Conservation (phyloP, 2,797 vertebrate genomes). For the Brachyalestes nurse region DNA sequence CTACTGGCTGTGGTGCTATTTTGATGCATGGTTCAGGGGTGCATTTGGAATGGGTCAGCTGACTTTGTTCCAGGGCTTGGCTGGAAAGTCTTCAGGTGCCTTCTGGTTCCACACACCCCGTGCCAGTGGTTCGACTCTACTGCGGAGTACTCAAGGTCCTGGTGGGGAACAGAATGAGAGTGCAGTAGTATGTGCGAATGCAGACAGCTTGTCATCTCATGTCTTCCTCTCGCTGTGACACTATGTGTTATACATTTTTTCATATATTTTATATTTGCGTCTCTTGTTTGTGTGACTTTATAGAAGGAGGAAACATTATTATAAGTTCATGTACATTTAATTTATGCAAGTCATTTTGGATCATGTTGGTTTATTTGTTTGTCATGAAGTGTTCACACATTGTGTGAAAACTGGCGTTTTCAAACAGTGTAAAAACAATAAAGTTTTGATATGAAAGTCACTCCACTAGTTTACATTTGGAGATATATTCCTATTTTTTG, state of each 20-base stretch:
- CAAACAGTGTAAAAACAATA: too few species aligned
- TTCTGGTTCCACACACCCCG: conserved; percentile 67
- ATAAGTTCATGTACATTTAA: too few species aligned
- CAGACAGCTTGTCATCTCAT: not conserved
- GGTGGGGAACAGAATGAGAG: conserved; percentile 28
- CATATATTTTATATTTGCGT: not conserved
- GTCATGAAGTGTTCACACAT: too few species aligned
- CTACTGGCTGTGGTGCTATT: conserved; percentile 60
- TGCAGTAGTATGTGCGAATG: conserved; percentile 39
- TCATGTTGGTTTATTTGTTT: too few species aligned
- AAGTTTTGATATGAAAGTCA: too few species aligned
- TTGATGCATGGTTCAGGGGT: conserved; percentile 66
- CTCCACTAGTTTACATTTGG: too few species aligned
- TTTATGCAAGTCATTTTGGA: too few species aligned
- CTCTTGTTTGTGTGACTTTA: not conserved
- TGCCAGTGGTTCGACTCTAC: conserved; percentile 60
- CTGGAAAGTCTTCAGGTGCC: conserved; percentile 73
- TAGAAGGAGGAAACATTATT: too few species aligned
- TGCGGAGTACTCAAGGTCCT: conserved; percentile 22
- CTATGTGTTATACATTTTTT: not conserved
- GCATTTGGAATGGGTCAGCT: conserved; percentile 74
- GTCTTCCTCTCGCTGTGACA: not conserved
- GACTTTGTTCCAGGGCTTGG: conserved; percentile 65
- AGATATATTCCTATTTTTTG: too few species aligned
- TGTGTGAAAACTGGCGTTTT: too few species aligned